These are phyloP conservation scores for Rhodophaea formosa DNA, from an alignment of 2,888 invertebrate genomes.

Conservation along the genomic window DNA sequence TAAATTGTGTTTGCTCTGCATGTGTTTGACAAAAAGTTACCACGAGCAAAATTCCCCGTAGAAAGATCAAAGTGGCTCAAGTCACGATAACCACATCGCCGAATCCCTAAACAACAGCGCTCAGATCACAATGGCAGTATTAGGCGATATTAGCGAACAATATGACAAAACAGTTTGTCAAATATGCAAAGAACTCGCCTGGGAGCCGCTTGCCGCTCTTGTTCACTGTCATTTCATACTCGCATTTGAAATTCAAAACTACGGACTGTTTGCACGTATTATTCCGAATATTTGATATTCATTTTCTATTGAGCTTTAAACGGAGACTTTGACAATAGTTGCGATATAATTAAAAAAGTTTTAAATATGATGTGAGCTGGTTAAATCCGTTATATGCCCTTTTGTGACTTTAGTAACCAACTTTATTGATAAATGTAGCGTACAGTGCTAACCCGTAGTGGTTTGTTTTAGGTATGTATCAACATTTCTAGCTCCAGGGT, in stretches of 20 bases:
- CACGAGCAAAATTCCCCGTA: constrained; percentile 6
- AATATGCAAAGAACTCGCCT: constrained; percentile 63
- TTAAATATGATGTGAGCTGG: no score
- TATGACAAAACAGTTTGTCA: constrained; percentile 59
- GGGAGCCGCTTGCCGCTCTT: constrained; percentile 40
- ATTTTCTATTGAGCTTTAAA: constrained; percentile 3
- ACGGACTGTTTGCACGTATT: constrained; percentile 31
- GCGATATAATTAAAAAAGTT: no score
- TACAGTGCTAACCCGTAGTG: no score
- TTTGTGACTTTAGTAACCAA: no score
- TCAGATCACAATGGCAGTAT: constrained; percentile 22
- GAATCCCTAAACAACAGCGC: constrained; percentile 1
- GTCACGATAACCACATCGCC: neutral
- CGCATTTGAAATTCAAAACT: constrained; percentile 56
- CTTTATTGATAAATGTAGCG: no score
- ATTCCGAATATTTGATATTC: constrained; percentile 7
- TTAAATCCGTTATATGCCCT: no score
- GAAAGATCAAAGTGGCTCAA: constrained; percentile 11
- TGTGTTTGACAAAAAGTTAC: neutral
- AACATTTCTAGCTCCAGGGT: no score
- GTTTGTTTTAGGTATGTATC: no score
- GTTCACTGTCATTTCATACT: constrained; percentile 45
- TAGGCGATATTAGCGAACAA: constrained; percentile 23
- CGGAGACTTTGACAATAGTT: neutral
- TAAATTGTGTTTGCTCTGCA: neutral